Base-by-base conservation (phyloP, 2,113 vertebrate species). In the Trinectes maculatus region DNA sequence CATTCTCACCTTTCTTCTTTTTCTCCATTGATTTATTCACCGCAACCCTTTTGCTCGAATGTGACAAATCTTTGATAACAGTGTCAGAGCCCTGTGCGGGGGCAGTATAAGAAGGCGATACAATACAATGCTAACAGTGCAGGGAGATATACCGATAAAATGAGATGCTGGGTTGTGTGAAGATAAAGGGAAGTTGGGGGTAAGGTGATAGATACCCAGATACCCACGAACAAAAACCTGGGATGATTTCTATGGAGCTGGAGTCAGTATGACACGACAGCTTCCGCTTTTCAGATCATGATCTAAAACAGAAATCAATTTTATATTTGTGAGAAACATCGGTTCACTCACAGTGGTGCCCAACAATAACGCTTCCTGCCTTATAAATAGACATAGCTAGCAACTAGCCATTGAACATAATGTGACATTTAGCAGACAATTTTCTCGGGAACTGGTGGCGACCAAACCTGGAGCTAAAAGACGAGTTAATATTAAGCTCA, bases 1-100 rank as follows among this genome's bases (percentile, higher is more conserved):
- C 53, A 22, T 75, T 81, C 53, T 76, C 59, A 71, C 26, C 69
- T 28, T 57, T 54, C 63, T 25, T 69, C 39, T 61, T 60, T n/a
- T 52, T 65, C 22, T 60, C 34, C 6, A 1, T 57, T 53, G 43
- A 67, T 33, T 51, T 67, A 61, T 74, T 39, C 57, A 40, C 25
- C 7, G 8, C 29, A 54, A 19, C 34, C 52, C n/a, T 48, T 40
- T 29, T 49, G 21, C 70, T 36, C 51, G 57, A 66, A 53, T 47
- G 56, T 82, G 60, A 70, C 44, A 73, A 63, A 80, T 61, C 48
- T 9, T 2, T 29, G 59, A 55, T 60, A 56, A 65, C 26, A 64
- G 40, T 40, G 46, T 62, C 29, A n/a, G 24, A 24, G 36, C 62
- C 73, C 29, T 40, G 36, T 2, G 53, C 60, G 54, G 55, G 55